Base-by-base conservation (phyloP, 2,888 invertebrate species). In the Coleophora deauratella region DNA sequence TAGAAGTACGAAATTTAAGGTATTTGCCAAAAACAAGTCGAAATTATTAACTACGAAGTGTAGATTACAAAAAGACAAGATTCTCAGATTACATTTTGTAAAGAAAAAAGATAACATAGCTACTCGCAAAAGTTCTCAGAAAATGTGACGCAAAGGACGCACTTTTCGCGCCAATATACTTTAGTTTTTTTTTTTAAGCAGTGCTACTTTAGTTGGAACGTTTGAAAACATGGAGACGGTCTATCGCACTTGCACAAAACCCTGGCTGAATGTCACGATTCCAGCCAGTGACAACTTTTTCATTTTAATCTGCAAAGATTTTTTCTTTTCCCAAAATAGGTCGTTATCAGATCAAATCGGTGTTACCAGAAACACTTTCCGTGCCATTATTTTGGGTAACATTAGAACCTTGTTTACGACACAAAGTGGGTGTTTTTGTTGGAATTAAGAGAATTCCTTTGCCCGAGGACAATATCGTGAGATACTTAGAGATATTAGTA, bases 311-410 rank as follows among this genome's bases (percentile, higher is more conserved):
- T 30, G 14, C 30, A 14, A 30, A 37, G 27, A 31, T 21, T 21
- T 6, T 21, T 21, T 21, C 6, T 21, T 41, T 43, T 46, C 38
- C 30, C 34, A 45, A 42, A 42, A 40, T 42, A 28, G 30, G 35
- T 46, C 49, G 54, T 57, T 62, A 65, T 67, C 63, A 52, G 46
- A 49, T 51, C 45, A 43, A 41, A 72, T 70, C 68, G 57, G 71
- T 68, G 72, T 71, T 55, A 52, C 59, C 37, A 55, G 57, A 62
- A 65, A 70, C 71, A 69, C 72, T 70, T 66, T 60, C 45, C 54
- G 58, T 52, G 65, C 57, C 64, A 68, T 66, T 67, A 64, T 70
- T 66, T 57, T 59, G 50, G 21, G 66, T 57, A 69, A 68, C 57
- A 55, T 58, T 52, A 64, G 49, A 62, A 56, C 44, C 41, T 27